Evolutionary conservation across 2,888 invertebrate genomes (phyloP), one percentile per base, ranked within the genome.

Genomic region (Magallana nippona): DNA sequence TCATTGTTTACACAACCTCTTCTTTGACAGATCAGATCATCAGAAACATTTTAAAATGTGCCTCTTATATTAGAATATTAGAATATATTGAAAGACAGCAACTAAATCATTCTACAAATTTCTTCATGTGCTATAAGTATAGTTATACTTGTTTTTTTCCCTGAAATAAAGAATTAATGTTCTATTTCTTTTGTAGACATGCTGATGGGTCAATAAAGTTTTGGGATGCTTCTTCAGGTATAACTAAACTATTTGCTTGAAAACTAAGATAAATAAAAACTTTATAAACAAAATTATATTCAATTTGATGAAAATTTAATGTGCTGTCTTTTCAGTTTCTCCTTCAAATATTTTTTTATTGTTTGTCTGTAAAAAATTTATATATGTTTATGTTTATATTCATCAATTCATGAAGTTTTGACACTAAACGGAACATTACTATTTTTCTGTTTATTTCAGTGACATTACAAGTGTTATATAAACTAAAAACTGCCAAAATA

Each of bases 171-270:
- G 17, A 15, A 60, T 10, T 57, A 27, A 11, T 27, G 19, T 5
- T 11, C 1, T 10, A n/a, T 77, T 17, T 82, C 10, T 17, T 56
- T 84, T 82, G 58, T 60, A 98, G 98, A 81, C 99, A 99, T 95
- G 97, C 98, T 88, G 99, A 99, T 95, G 99, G 99, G 82, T 98
- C 98, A 93, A 96, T 99, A 84, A 99, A 99, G 95, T 99, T 99
- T 95, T 99, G 99, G 99, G 99, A 99, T 95, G 98, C 98, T 79
- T 98, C 98, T 93, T 98, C 92, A 89, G 92, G 93, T 92, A 87
- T 83, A 86, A 71, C 56, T 32, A 5, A 19, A 80, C 1, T 57
- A 22, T 56, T 44, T 44, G 44, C 44, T 44, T 44, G 44, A 44
- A 3, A 44, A 44, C 5, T 5, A 44, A 44, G 44, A 44, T 44